Evolutionary conservation across 2,888 invertebrate species (phyloP).

Genomic region (Gasteruption jaculator): DNA sequence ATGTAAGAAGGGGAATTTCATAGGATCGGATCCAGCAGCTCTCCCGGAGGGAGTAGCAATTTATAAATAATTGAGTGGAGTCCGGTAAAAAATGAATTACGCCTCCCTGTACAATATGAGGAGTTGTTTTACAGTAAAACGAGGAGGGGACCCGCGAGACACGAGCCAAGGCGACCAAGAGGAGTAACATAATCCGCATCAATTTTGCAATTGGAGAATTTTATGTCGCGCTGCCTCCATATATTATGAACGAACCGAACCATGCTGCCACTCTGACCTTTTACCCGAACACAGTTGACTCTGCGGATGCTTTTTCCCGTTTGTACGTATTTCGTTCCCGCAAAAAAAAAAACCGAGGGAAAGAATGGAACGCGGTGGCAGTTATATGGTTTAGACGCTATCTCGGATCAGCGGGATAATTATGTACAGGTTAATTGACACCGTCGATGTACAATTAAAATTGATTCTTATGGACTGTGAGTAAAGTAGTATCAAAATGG

Average conservation of each 20-base stretch:
- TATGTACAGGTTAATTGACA: too few species aligned
- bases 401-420: too few species aligned
- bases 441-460: too few species aligned
- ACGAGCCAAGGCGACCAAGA: slow-evolving; percentile 6
- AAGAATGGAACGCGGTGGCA: too few species aligned
- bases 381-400: too few species aligned
- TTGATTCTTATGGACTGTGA: too few species aligned
- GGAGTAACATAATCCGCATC: slow-evolving; percentile 47
- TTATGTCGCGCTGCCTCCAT: slow-evolving; percentile 47
- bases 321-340: too few species aligned
- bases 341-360: too few species aligned
- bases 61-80: slow-evolving; percentile 52
- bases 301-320: too few species aligned
- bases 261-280: too few species aligned
- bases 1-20: slow-evolving; percentile 1
- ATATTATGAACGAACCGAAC: slow-evolving; percentile 45
- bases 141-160: slow-evolving; percentile 49
- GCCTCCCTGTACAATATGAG: slow-evolving; percentile 51
- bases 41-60: slow-evolving; percentile 48
- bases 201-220: slow-evolving; percentile 53
- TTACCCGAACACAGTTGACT: too few species aligned
- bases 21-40: slow-evolving; percentile 21
- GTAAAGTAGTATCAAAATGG: too few species aligned
- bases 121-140: slow-evolving; percentile 50
- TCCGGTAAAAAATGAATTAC: slow-evolving; percentile 54